Base-by-base conservation (phyloP, 2,888 invertebrate species). In the Siphonodentalium dalli region DNA sequence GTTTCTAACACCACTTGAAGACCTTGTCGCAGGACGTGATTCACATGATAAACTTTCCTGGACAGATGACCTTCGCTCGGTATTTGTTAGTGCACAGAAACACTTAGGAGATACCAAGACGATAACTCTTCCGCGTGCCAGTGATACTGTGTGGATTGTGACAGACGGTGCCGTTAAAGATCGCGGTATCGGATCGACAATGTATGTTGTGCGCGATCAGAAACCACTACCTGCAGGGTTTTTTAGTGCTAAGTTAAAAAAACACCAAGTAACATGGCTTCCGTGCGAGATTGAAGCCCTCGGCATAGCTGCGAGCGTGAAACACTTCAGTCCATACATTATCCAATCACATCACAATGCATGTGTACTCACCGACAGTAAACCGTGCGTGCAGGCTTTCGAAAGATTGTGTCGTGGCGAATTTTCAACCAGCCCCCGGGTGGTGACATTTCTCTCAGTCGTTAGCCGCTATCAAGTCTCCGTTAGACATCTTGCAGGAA, bases 211-310 rank as follows among this genome's bases (percentile, higher is more conserved):
- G n/a, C 28, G 43, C n/a, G 24, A 33, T 15, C 34, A 37, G 4
- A 57, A 42, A 33, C 37, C 26, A 15, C 34, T 2, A 18, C 28
- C 55, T 7, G 45, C 45, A 5, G 46, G 52, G 8, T 55, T 39
- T 21, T 54, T 55, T 38, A 34, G 18, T 9, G 49, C 54, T 8
- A 54, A 55, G 20, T 31, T 54, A 23, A 18, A 37, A 18, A n/a
- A 33, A 26, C 39, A 28, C n/a, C 55, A 58, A 42, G 38, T 38
- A 11, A 40, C 23, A 9, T 58, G 58, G 52, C 27, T 58, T 24
- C 50, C 58, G 13, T 58, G 56, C 42, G 56, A 56, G 34, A 34
- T 57, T 13, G 55, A 57, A 21, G 52, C 58, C 7, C 27, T 58
- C 11, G n/a, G 23, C 18, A 58, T 56, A 23, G 49, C 40, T 15